Base-by-base conservation (phyloP, 2,888 invertebrate species). In the Drosophila putrida region DNA sequence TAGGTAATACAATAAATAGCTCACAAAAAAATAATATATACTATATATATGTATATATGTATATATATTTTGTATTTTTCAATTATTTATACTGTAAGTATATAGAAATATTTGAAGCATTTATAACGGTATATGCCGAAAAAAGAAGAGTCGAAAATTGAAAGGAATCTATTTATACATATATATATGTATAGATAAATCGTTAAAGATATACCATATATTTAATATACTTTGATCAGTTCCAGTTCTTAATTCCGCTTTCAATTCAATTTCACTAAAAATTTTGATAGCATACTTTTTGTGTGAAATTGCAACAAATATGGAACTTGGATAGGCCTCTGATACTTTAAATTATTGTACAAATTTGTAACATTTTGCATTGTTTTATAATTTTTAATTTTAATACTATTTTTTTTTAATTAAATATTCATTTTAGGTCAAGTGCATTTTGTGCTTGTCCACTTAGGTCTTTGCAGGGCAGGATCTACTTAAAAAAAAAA, bases 321-420 rank as follows among this genome's bases (percentile, higher is more conserved):
- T 35, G n/a, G 20, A 49, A n/a, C 35, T 35, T 8, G 49, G 35
- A 49, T 8, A 20, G 13, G 11, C 20, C 6, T 6, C 27, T 36
- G 36, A 53, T 44, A 31, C 6, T 27, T 44, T 44, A 28, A 61
- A 54, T 81, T 83, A 86, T 86, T 83, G 83, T 83, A 79, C 79
- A 82, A 71, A 68, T 78, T 70, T 55, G 57, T 71, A 81, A 80
- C 78, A 77, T 70, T 77, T 70, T 69, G 65, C 76, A 54, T 66
- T n/a, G 35, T 27, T 44, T 44, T 13, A 36, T 57, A 25, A 33
- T 46, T 36, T 27, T 57, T 13, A 9, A 15, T 36, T 25, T 10
- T 35, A 43, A 71, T 38, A 20, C 53, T 66, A 46, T 31, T 31
- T 31, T 66, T 63, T 43, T 27, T 62, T 57, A 60, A 50, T 74